Base-by-base conservation (phyloP, 2,888 invertebrate species). In the Lepetodrilus schrolli region DNA sequence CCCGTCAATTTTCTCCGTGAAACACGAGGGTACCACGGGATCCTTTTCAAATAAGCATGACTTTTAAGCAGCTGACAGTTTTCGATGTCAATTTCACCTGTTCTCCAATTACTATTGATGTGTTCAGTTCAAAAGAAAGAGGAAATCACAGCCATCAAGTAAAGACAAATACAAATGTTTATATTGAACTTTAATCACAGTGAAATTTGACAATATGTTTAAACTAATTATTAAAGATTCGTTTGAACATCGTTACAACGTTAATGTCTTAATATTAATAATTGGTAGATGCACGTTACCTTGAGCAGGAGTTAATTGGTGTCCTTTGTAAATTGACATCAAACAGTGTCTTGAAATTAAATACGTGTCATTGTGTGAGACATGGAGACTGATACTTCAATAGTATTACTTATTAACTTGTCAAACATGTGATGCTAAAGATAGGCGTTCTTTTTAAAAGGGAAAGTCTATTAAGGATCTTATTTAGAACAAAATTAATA, bases 121-220 rank as follows among this genome's bases (percentile, higher is more conserved):
- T 17, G 30, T 43, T 4, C 26, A 58, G 58, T 58, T 58, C 58
- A 58, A 58, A 58, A 34, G 34, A 34, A 58, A n/a, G n/a, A 34
- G 58, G 30, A 58, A 58, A 34, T 34, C 58, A 58, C 58, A 58
- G 30, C 17, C 58, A 17, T 30, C 26, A 30, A 17, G 58, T 17
- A 17, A 58, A 58, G 58, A n/a, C n/a, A n/a, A n/a, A n/a, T n/a
- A n/a, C 58, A 58, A 58, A 58, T 58, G 26, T 26, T 58, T 58
- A 58, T 30, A 58, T 58, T 58, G 58, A 58, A 30, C 58, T 58
- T 30, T 30, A 58, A 58, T 58, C 58, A 58, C 30, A 58, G 58
- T 30, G 58, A 34, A 58, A 7, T 26, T 2, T 23, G n/a, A 58
- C 30, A 2, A n/a, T 7, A 8, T 58, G 30, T 13, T 17, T 26